Percentiles rank a stretch among this genome's conserved stretches.
These are phyloP conservation scores for Scopus umbretta DNA, from an alignment of 2,113 vertebrate genomes.

Conservation along the genomic window DNA sequence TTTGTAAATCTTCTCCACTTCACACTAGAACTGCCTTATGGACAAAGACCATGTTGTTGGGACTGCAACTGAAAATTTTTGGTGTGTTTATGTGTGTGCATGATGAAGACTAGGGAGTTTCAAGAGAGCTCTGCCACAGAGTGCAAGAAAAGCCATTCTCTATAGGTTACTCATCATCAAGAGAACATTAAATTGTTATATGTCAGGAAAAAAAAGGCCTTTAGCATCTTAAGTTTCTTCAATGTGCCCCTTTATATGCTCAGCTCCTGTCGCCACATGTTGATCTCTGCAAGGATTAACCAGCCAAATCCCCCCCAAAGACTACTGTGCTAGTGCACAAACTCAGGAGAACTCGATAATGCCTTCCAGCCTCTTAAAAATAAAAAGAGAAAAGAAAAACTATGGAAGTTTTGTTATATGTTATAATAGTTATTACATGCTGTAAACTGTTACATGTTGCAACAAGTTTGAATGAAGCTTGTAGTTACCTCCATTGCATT, in stretches of 20 bases:
- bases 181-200: background rate
- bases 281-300: background rate
- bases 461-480: background rate
- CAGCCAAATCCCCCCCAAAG: background rate
- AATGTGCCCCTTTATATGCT: background rate
- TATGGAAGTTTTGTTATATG: background rate
- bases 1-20: background rate
- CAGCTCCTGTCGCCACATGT: background rate
- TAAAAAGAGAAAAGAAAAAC: background rate
- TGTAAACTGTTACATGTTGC: background rate
- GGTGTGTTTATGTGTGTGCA: background rate
- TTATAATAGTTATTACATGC: background rate
- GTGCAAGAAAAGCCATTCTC: background rate
- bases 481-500: background rate
- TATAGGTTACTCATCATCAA: background rate
- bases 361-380: background rate
- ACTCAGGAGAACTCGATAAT: fast-evolving
- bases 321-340: background rate
- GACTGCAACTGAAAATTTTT: background rate
- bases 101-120: background rate
- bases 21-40: background rate
- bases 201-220: background rate
- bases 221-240: background rate
- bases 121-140: background rate
- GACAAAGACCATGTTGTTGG: background rate